A percentile compares a stretch with the other conserved stretches of the same genome.
These are phyloP conservation scores for Drosophila suzukii DNA, from an alignment of 1,140 invertebrate species.

Conservation along the genomic window DNA sequence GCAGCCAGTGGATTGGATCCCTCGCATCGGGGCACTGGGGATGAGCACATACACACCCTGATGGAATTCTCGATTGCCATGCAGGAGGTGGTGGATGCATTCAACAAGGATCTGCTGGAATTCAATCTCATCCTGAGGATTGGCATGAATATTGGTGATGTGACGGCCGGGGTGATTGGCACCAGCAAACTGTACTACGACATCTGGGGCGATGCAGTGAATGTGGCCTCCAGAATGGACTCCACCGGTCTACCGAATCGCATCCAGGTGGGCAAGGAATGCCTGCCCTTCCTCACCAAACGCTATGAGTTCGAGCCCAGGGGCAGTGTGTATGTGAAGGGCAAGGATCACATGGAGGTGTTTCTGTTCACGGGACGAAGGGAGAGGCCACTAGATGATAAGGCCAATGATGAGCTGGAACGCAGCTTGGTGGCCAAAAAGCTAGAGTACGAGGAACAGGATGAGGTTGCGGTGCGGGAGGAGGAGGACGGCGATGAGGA, in stretches of 20 bases:
- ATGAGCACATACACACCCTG: slow-evolving; percentile 93
- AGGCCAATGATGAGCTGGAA: background rate
- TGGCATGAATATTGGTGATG: slow-evolving; percentile 94
- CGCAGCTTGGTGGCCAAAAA: background rate
- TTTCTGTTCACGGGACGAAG: slow-evolving; percentile 86
- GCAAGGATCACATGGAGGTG: slow-evolving; percentile 97
- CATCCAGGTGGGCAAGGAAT: slow-evolving; percentile 94
- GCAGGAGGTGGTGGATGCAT: slow-evolving; percentile 93
- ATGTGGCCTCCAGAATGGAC: slow-evolving; percentile 98
- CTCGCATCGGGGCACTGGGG: slow-evolving; percentile 87
- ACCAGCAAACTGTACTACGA: slow-evolving; percentile 98
- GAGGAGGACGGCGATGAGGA: background rate
- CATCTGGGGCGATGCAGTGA: slow-evolving; percentile 99
- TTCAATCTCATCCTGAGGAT: slow-evolving; percentile 96
- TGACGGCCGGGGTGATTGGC: slow-evolving; percentile 98
- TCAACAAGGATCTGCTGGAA: slow-evolving; percentile 94
- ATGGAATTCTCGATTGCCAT: slow-evolving; percentile 95
- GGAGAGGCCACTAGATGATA: slow-evolving; percentile 12
- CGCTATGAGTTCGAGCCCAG: slow-evolving; percentile 92
- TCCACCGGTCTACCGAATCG: slow-evolving; percentile 93
- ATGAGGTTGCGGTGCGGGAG: background rate
- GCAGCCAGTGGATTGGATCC: slow-evolving; percentile 97
- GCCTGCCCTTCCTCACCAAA: slow-evolving; percentile 88
- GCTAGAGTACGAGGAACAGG: background rate
- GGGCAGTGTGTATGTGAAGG: slow-evolving; percentile 96